These are phyloP conservation scores for Phyllostomus hastatus DNA, from an alignment of 2,113 vertebrate genomes.

Conservation along the genomic window DNA sequence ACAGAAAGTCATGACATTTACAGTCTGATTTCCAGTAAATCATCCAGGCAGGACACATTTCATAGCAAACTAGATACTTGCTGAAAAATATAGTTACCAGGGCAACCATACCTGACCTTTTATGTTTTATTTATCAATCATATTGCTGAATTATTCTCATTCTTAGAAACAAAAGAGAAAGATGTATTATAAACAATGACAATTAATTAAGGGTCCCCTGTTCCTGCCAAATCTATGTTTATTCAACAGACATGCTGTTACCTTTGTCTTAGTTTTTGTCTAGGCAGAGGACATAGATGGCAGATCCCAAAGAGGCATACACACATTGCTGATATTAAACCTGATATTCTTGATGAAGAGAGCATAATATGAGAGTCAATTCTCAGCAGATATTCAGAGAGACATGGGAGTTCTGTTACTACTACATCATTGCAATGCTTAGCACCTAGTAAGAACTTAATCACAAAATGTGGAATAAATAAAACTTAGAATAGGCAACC, in stretches of 20 bases:
- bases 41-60: conserved; percentile 63
- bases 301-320: neutral
- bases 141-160: conserved; percentile 65
- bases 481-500: neutral
- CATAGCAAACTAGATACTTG: conserved; percentile 72
- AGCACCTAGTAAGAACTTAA: neutral
- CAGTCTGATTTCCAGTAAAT: conserved; percentile 65
- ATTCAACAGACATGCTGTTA: conserved; percentile 24
- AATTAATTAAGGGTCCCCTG: conserved; percentile 66
- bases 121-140: conserved; percentile 73
- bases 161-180: conserved; percentile 66
- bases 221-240: conserved; percentile 52
- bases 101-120: conserved; percentile 73
- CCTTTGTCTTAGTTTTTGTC: neutral
- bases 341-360: neutral
- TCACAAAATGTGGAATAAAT: conserved; percentile 15
- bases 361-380: neutral
- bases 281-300: neutral
- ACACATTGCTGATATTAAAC: neutral
- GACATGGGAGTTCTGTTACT: neutral
- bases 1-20: conserved; percentile 67
- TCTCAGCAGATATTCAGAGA: neutral
- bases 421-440: neutral
- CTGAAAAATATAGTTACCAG: conserved; percentile 70
- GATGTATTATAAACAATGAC: conserved; percentile 65